Conservation (phyloP, 2,113 vertebrate species). For the Myodes glareolus region DNA sequence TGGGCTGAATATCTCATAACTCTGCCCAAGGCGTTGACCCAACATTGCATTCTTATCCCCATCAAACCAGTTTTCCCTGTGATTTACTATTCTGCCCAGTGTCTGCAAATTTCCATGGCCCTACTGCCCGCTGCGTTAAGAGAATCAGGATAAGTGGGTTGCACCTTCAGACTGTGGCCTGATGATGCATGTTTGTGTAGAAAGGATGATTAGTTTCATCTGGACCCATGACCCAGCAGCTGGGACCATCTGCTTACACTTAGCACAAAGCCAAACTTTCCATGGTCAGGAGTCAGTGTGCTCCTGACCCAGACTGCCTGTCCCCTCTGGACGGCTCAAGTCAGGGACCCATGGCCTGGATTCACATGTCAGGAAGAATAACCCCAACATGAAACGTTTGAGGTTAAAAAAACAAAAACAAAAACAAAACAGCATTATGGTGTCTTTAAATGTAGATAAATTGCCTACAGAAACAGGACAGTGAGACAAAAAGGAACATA, state of each 20-base stretch:
- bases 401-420: too few relatives aligned
- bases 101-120: background rate
- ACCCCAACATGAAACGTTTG: background rate
- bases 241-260: slow-evolving; percentile 61
- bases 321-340: background rate
- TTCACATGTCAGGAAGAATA: slow-evolving; percentile 46
- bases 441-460: background rate
- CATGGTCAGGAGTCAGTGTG: background rate
- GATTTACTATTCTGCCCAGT: background rate
- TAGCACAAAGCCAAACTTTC: slow-evolving; percentile 45
- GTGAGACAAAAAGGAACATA: background rate
- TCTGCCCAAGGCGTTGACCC: background rate
- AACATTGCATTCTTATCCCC: background rate
- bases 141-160: slow-evolving; percentile 22
- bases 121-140: background rate
- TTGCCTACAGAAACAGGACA: slow-evolving; percentile 24
- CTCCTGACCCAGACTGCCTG: background rate
- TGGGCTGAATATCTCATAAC: background rate
- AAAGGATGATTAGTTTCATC: background rate
- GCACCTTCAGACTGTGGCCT: slow-evolving; percentile 39
- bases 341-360: background rate
- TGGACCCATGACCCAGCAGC: background rate
- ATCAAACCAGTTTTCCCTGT: background rate
- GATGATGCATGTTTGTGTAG: slow-evolving; percentile 27
- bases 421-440: slow-evolving; percentile 6